Percentiles rank a stretch among this genome's conserved stretches.
Conservation (phyloP, 1,140 invertebrate genomes). For the Aporrectodea caliginosa region DNA sequence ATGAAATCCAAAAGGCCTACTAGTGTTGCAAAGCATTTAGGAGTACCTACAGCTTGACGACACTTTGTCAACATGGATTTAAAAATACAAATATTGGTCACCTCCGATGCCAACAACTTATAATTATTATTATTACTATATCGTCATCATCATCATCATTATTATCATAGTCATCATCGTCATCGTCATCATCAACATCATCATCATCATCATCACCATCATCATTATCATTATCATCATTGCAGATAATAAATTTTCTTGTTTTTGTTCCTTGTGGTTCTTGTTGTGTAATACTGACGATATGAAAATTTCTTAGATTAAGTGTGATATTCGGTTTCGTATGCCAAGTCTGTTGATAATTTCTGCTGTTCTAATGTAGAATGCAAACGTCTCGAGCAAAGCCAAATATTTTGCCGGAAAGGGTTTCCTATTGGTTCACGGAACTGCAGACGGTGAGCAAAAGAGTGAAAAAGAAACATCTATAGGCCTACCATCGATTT, state of each 20-base stretch:
- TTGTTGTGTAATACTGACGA: too few relatives aligned
- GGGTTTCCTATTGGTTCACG: constrained; percentile 82
- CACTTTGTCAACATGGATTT: too few relatives aligned
- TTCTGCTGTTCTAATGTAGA: constrained; percentile 43
- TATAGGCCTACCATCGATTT: too few relatives aligned
- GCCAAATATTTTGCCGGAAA: constrained; percentile 74
- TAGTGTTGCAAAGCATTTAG: too few relatives aligned
- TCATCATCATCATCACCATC: neutral
- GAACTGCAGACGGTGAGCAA: constrained; percentile 67
- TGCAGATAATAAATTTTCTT: neutral
- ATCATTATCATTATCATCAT: neutral
- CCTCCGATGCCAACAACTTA: too few relatives aligned
- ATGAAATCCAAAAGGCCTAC: too few relatives aligned
- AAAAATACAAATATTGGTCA: too few relatives aligned
- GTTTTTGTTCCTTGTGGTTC: too few relatives aligned
- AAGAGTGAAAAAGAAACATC: too few relatives aligned
- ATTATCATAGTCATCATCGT: neutral
- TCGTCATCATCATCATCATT: neutral
- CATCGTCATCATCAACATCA: neutral
- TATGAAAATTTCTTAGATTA: too few relatives aligned
- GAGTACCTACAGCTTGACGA: too few relatives aligned
- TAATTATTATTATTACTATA: neutral
- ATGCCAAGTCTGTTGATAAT: neutral
- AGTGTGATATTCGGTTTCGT: too few relatives aligned
- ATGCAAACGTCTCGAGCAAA: constrained; percentile 77